These are phyloP conservation scores for Drosophila silvestris DNA, from an alignment of 2,888 invertebrate species.

Conservation along the genomic window DNA sequence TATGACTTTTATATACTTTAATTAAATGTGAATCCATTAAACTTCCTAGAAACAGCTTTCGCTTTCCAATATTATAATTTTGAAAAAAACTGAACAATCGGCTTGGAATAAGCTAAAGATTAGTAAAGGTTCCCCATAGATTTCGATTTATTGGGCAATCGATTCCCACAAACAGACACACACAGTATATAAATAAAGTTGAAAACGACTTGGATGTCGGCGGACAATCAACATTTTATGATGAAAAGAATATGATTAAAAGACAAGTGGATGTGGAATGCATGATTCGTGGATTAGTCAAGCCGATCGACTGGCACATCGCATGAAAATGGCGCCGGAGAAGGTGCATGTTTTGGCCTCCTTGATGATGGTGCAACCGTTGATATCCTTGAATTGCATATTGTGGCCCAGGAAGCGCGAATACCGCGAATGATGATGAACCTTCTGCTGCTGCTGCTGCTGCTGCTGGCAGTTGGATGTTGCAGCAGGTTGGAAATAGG, in stretches of 20 bases:
- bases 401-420: constrained; percentile 41
- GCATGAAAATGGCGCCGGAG: constrained; percentile 59
- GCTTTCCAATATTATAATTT: too few relatives aligned
- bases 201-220: background rate
- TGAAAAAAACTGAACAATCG: too few relatives aligned
- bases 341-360: constrained; percentile 52
- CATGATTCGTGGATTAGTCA: background rate
- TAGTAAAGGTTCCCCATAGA: background rate
- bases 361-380: constrained; percentile 63
- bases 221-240: background rate
- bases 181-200: background rate
- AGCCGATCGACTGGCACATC: constrained; percentile 50
- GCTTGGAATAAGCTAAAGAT: background rate
- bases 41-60: too few relatives aligned
- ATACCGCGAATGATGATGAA: background rate
- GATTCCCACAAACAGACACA: background rate
- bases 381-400: constrained; percentile 29
- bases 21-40: background rate
- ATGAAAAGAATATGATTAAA: background rate
- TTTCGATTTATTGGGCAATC: background rate
- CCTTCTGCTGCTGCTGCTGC: background rate
- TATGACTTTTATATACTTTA: background rate
- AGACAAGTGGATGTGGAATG: background rate
- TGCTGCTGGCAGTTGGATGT: background rate
- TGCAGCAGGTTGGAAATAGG: constrained; percentile 40